Evolutionary conservation across 53 echinoderm and acorn worm species (phyloP).

Genomic region (Echinometra lucunter): DNA sequence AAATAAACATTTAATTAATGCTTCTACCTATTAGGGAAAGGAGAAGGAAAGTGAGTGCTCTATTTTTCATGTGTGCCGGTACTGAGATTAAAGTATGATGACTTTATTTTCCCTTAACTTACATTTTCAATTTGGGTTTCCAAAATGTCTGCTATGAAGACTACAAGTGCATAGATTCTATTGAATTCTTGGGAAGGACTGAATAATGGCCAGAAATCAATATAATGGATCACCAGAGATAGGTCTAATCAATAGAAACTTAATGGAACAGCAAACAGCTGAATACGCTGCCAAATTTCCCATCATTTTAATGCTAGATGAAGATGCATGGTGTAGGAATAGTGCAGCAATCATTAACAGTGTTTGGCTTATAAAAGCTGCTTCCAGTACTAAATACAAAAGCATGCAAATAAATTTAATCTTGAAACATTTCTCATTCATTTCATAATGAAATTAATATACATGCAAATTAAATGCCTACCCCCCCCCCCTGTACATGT

Average conservation of each 20-base stretch:
- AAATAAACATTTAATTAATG: no score
- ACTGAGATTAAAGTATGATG: no score
- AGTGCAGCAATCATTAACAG: background rate
- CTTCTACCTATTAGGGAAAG: no score
- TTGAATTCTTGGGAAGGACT: constrained; percentile 36
- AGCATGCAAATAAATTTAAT: no score
- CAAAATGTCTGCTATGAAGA: background rate
- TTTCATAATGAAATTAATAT: no score
- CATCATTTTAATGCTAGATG: constrained; percentile 9
- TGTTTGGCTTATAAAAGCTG: background rate
- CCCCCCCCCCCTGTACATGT: no score
- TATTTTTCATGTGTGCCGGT: no score
- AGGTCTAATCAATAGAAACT: constrained; percentile 44
- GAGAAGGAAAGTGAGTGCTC: no score
- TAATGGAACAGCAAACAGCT: constrained; percentile 37
- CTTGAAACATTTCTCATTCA: no score
- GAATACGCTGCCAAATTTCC: constrained; percentile 29
- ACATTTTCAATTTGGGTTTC: background rate
- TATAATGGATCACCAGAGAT: constrained; percentile 53
- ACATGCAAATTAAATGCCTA: no score
- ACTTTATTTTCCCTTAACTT: background rate
- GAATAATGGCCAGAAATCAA: constrained; percentile 44
- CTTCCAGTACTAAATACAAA: no score
- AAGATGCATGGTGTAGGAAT: background rate
- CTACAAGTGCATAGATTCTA: background rate